Percentiles rank a stretch among this genome's conserved stretches.
phyloP scores from a whole-genome alignment of 2,888 invertebrate genomes.

The Aleiodes leptofemur region DNA sequence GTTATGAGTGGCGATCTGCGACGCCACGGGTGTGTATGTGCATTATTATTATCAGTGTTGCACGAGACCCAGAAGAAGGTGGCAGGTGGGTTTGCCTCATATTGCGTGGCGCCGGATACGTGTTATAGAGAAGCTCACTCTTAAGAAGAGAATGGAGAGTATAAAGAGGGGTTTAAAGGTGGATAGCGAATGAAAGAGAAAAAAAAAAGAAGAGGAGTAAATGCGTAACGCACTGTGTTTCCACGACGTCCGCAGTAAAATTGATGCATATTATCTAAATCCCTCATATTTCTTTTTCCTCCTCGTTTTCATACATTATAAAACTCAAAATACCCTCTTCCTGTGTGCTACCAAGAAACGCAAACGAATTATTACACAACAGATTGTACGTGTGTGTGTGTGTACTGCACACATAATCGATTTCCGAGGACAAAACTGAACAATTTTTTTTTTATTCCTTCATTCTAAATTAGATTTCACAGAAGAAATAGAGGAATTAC shows the following conservation, averaged over 20 bases:
- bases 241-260: slow-evolving; percentile 66
- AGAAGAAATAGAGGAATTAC: slow-evolving; percentile 23
- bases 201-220: slow-evolving; percentile 2
- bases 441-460: neutral
- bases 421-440: slow-evolving; percentile 17
- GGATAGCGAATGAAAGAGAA: neutral
- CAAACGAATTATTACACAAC: neutral
- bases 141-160: slow-evolving; percentile 23
- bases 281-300: slow-evolving; percentile 39
- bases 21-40: slow-evolving; percentile 38
- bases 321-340: slow-evolving; percentile 43
- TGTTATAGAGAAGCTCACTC: slow-evolving; percentile 45
- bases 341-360: slow-evolving; percentile 29
- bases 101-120: slow-evolving; percentile 71
- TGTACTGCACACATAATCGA: neutral
- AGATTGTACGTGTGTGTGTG: neutral
- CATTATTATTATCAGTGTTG: slow-evolving; percentile 48
- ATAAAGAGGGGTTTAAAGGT: slow-evolving; percentile 22
- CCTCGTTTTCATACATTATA: slow-evolving; percentile 29
- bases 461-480: neutral
- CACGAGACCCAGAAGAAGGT: slow-evolving; percentile 25
- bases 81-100: slow-evolving; percentile 60
- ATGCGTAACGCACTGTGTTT: slow-evolving; percentile 51
- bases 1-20: slow-evolving; percentile 50
- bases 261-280: slow-evolving; percentile 56